phyloP scores from a whole-genome alignment of 2,113 vertebrate species.

The Hoplias malabaricus region DNA sequence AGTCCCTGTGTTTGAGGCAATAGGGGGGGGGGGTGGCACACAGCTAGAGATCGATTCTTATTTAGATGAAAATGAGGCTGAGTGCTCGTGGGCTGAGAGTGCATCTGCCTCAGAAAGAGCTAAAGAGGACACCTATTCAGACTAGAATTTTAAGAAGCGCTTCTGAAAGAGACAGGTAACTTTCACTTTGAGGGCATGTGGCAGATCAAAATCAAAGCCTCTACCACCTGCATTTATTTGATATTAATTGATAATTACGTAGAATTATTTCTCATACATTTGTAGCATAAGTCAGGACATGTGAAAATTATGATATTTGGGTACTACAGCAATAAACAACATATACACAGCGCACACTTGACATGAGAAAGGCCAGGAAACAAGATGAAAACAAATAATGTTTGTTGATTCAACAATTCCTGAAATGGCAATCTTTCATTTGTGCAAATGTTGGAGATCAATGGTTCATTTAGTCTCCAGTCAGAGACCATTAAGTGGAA shows the following conservation, averaged over 20 bases:
- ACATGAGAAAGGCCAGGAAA: too few species aligned
- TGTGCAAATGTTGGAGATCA: too few species aligned
- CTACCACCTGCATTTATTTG: neutral
- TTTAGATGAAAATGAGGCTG: constrained; percentile 84
- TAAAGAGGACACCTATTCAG: constrained; percentile 67
- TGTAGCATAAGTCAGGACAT: too few species aligned
- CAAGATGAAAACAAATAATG: too few species aligned
- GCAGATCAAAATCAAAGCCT: constrained; percentile 21
- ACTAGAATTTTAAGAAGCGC: constrained; percentile 8
- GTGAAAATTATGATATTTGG: too few species aligned
- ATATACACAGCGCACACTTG: too few species aligned
- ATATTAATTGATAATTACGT: neutral
- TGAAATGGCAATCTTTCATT: neutral
- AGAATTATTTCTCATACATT: too few species aligned
- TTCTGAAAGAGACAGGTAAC: constrained; percentile 33
- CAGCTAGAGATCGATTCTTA: constrained; percentile 80
- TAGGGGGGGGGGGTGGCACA: constrained; percentile 70
- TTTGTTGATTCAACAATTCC: neutral
- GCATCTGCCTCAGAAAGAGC: constrained; percentile 73
- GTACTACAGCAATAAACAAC: too few species aligned
- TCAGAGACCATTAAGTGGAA: too few species aligned
- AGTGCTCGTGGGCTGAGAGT: constrained; percentile 73
- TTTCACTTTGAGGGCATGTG: constrained; percentile 18
- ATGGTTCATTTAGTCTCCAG: too few species aligned
- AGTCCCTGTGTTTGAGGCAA: constrained; percentile 68